Base-by-base conservation (phyloP, 2,888 invertebrate species). In the Hirtodrosophila alboralis region DNA sequence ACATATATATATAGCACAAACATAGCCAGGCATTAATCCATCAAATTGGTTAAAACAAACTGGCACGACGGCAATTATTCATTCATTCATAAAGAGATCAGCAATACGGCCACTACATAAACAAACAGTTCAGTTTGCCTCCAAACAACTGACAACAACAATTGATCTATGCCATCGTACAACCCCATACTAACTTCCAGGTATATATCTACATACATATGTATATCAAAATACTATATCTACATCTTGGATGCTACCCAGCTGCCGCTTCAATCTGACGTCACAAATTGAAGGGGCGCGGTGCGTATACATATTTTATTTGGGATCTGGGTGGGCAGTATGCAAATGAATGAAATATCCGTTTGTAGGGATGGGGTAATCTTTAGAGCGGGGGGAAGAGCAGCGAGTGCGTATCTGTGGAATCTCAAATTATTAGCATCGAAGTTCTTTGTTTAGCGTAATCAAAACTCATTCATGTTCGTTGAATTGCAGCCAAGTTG, bases 31-130 rank as follows among this genome's bases (percentile, higher is more conserved):
- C 56, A 75, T 62, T 79, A 79, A 85, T 81, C 66, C 63, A 83
- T 81, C 73, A 73, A 78, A 66, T 65, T 59, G 62, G 37, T 31
- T 40, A 41, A 53, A 47, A 63, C 64, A 60, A 59, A 67, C 64
- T 61, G 65, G 37, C 68, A 58, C 67, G 69, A 68, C 68, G 62
- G 68, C 72, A 84, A 80, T 85, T 75, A 84, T 70, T 84, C 83
- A 86, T 83, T 83, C 83, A 83, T 84, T 83, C 84, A 83, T 85
- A 83, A 85, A 63, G 76, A 75, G 74, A 76, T 78, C 85, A 65
- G 62, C 60, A 53, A 72, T 49, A 60, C 52, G 52, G 48, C 34
- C 40, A 48, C 51, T 60, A 58, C 53, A 79, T 80, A 83, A 85
- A 85, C 69, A 85, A 83, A 79, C 85, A 84, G 81, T 68, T 66